Evolutionary conservation across 92 coral and sea anemone species (phyloP), one percentile per base, ranked within the genome.

Genomic region (Epizoanthus fatuus): DNA sequence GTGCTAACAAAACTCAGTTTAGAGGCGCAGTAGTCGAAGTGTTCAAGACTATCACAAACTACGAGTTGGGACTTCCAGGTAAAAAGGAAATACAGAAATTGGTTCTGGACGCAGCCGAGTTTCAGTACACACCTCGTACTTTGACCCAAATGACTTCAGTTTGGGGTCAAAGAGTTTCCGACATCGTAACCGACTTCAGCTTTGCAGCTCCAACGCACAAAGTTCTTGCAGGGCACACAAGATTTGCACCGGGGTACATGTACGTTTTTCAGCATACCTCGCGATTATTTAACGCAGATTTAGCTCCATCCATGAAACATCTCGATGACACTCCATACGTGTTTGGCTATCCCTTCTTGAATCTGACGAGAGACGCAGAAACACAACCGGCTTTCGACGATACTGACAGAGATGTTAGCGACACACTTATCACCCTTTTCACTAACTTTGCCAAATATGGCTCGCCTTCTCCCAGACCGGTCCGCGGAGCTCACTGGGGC

Each of bases 371-470:
- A 77, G 13, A 58, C 49, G 70, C 62, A 14, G 4, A 20, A 37
- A 14, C 45, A 17, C 82, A 77, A 54, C 87, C 55, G 9, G 63
- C 17, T 7, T 87, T 10, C 69, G 76, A 82, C 73, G 79, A 56
- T 7, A 59, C 54, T 32, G 93, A 90, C 87, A 66, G 44, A 16
- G 72, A 90, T 37, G 86, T 90, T 20, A 90, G 93, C 68, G 10
- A 35, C 51, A 16, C 75, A 35, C 35, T 90, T 59, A 44, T 90
- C 59, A 74, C 86, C 37, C n/a, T 62, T 44, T 81, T 80, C 65
- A 70, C 91, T 35, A 90, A 86, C 67, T 90, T 90, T 74, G 91
- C 87, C 84, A 81, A 75, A 66, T 60, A 83, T 68, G 93, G 93
- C 16, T 69, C 64, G 38, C 91, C 91, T 16, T 53, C 93, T n/a